Evolutionary conservation across 2,888 invertebrate genomes (phyloP).

Genomic region (Agriopis aurantiaria): DNA sequence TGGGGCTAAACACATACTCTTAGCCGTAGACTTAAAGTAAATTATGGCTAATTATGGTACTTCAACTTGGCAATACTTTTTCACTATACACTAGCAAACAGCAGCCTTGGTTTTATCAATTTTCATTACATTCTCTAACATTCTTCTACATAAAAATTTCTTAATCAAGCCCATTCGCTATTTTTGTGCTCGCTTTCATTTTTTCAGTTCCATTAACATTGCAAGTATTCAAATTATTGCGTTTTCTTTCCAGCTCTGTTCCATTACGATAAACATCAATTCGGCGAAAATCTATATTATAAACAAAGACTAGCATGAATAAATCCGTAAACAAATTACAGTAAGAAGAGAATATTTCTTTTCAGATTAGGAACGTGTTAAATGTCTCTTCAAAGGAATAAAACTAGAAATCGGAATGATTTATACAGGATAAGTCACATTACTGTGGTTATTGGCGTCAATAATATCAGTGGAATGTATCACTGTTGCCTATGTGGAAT

Average conservation of each 20-base stretch:
- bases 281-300: slow-evolving; percentile 26
- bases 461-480: slow-evolving; percentile 49
- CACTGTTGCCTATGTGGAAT: slow-evolving; percentile 64
- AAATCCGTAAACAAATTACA: slow-evolving; percentile 47
- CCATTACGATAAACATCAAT: slow-evolving; percentile 16
- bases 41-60: slow-evolving; percentile 39
- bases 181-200: slow-evolving; percentile 45
- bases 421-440: slow-evolving; percentile 13
- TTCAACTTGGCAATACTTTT: slow-evolving; percentile 57
- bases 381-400: slow-evolving; percentile 9
- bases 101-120: slow-evolving; percentile 70
- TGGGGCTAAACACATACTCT: slow-evolving; percentile 44
- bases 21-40: slow-evolving; percentile 33
- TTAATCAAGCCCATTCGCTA: slow-evolving; percentile 43
- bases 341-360: slow-evolving; percentile 28
- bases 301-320: slow-evolving; percentile 55
- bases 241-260: slow-evolving; percentile 15
- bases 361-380: slow-evolving; percentile 52
- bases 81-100: slow-evolving; percentile 62
- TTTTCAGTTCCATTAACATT: slow-evolving; percentile 36
- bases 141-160: slow-evolving; percentile 50
- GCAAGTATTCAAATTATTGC: slow-evolving; percentile 26
- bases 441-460: not conserved
- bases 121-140: slow-evolving; percentile 57
- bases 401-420: slow-evolving; percentile 26